phyloP scores from a whole-genome alignment of 1,140 invertebrate species.

The Stenopsyche tienmushanensis region DNA sequence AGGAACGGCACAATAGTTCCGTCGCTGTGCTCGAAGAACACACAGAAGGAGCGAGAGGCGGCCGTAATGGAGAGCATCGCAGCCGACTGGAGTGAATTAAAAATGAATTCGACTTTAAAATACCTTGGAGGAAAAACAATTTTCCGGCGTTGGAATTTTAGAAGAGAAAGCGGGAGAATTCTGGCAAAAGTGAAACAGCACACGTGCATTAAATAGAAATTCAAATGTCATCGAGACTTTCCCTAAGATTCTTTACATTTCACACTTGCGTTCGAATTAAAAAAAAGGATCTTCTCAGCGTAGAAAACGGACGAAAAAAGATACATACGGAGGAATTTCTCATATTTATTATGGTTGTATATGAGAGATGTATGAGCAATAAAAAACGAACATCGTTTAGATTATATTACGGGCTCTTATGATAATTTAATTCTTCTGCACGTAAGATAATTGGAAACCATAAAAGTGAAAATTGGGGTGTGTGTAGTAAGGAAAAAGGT shows the following conservation, averaged over 20 bases:
- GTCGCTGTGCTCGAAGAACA: too few relatives aligned
- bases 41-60: conserved; percentile 9
- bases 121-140: conserved; percentile 38
- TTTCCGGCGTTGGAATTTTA: conserved; percentile 28
- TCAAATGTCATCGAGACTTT: conserved; percentile 2
- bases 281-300: too few relatives aligned
- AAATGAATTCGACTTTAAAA: conserved; percentile 40
- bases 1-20: too few relatives aligned
- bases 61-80: conserved; percentile 18
- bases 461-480: conserved; percentile 18
- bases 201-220: conserved; percentile 33
- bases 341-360: too few relatives aligned
- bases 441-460: conserved; percentile 21
- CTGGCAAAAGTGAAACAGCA: conserved; percentile 25
- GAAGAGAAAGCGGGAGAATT: conserved; percentile 7
- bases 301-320: too few relatives aligned
- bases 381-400: conserved; percentile 13
- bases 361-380: conserved; percentile 3
- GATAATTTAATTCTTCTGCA: conserved; percentile 23
- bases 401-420: conserved; percentile 7
- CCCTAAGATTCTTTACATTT: too few relatives aligned
- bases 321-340: neutral
- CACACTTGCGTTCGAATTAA: neutral
- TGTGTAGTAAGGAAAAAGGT: too few relatives aligned
- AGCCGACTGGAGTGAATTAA: conserved; percentile 36